Evolutionary conservation across 2,888 invertebrate species (phyloP), one percentile per base, ranked within the genome.

Genomic region (Caenorhabditis panamensis): DNA sequence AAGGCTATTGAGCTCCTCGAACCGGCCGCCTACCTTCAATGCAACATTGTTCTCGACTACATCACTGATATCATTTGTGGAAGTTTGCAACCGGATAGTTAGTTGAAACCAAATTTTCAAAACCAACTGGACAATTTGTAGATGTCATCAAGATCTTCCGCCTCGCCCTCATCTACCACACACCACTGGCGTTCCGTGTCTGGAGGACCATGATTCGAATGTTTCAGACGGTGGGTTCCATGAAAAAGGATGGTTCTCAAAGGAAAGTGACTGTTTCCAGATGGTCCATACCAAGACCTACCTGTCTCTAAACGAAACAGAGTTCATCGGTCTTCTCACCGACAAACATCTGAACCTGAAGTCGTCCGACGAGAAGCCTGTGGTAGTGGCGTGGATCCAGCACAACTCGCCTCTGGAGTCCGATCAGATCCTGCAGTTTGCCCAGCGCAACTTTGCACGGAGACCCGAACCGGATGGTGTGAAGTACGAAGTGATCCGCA

Each of bases 11-110:
- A 81, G 67, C 67, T 82, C 8, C 44, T 82, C 13, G 77, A 73
- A 61, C 77, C 82, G 26, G 82, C 82, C 16, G 77, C 82, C 20
- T 82, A 64, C 51, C 73, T 82, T 5, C 72, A 73, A 51, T 62
- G 77, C 13, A 56, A 53, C 58, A 73, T 54, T 41, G 77, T 61
- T 47, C 61, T 78, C 11, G 69, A 77, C 28, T 67, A 68, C 47
- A 67, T 82, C n/a, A 61, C 64, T 22, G 77, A 82, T 22, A 24
- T 82, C 3, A 73, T 82, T 37, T 68, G 54, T 47, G 56, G 24
- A 16, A 59, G 66, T 36, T 51, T 81, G 24, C 56, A 56, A 16
- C 71, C 62, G 37, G 67, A 76, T 18, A 81, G 81, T 79, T 16
- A 64, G 62, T 53, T 5, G 41, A 20, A 18, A 28, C 11, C 11